These are phyloP conservation scores for Fundulus diaphanus DNA, from an alignment of 2,797 vertebrate genomes.

Conservation along the genomic window DNA sequence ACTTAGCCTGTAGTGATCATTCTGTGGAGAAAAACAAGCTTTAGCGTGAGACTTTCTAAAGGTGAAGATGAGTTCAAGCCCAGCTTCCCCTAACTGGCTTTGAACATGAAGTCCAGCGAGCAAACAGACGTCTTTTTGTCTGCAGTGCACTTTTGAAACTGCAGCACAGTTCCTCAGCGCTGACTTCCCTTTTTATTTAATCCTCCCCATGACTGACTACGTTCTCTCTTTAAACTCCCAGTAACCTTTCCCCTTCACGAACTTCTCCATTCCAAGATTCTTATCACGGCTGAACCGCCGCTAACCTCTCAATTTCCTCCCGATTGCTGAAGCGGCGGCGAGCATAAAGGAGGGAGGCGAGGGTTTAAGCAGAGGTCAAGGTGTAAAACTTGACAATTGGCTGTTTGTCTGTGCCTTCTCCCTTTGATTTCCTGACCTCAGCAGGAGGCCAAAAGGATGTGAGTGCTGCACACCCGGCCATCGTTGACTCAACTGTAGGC, in stretches of 20 bases:
- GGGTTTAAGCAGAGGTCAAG: slow-evolving; percentile 80
- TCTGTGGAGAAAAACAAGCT: slow-evolving; percentile 27
- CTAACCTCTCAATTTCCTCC: slow-evolving; percentile 81
- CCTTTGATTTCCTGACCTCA: slow-evolving; percentile 77
- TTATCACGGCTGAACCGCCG: slow-evolving; percentile 82
- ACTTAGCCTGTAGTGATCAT: slow-evolving; percentile 6
- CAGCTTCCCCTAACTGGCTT: slow-evolving; percentile 47
- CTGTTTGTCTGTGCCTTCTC: slow-evolving; percentile 75
- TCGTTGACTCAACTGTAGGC: slow-evolving; percentile 53
- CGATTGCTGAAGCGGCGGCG: slow-evolving; percentile 67
- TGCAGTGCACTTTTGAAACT: slow-evolving; percentile 71
- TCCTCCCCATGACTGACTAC: slow-evolving; percentile 79
- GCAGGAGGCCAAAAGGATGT: slow-evolving; percentile 62
- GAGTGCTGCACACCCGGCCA: slow-evolving; percentile 54
- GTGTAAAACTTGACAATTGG: slow-evolving; percentile 79
- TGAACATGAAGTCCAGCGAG: slow-evolving; percentile 62
- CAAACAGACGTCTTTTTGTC: slow-evolving; percentile 78
- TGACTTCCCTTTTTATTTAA: slow-evolving; percentile 79
- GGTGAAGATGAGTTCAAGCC: slow-evolving; percentile 75
- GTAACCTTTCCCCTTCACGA: slow-evolving; percentile 82
- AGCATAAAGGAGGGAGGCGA: slow-evolving; percentile 72
- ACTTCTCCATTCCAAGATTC: slow-evolving; percentile 84
- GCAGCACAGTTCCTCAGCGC: slow-evolving; percentile 64
- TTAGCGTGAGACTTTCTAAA: slow-evolving; percentile 47
- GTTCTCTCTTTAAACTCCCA: slow-evolving; percentile 81